Evolutionary conservation across 2,797 vertebrate genomes (phyloP), one percentile per base, ranked within the genome.

Genomic region (Pachyuromys duprasi): DNA sequence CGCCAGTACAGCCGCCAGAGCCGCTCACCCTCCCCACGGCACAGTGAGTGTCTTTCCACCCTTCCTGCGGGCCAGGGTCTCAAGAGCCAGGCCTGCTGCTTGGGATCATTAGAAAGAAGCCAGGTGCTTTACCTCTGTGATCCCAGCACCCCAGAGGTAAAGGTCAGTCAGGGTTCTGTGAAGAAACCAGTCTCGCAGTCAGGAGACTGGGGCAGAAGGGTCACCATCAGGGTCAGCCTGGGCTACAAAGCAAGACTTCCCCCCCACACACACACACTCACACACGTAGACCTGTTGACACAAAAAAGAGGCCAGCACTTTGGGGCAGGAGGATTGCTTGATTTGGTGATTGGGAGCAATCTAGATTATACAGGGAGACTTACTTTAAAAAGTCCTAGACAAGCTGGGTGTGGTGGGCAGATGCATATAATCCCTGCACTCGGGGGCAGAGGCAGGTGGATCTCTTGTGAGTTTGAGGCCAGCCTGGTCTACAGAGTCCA

Each of bases 1-100:
- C 97, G 99, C 74, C 99, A 99, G 96, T 99, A 99, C 36, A 99
- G 99, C 55, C 98, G 99, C 65, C 99, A 99, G 97, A 99, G 99
- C 97, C 98, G 99, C 92, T 99, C 99, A 0, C 99, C 99, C 6
- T 99, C 99, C 28, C 99, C 99, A 8, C 99, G 99, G 0, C 97
- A 98, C 91, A 95, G 98, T 98, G 93, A 98, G 98, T 98, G 13
- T 20, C 12, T 1, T 0, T 18, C n/a, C 4, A 1, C 53, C 67
- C 26, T n/a, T 26, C 53, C n/a, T 20, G 5, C 22, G 22, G 9
- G 8, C 20, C 22, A 26, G 49, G 67, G 39, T 26, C 18, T 26
- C 2, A 62, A 36, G 69, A 82, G 31, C 72, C 8, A 36, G 5
- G 57, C 55, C 79, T 65, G 31, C 55, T 31, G 53, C 96, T 55